Evolutionary conservation across 1,140 invertebrate species (phyloP), one percentile per base, ranked within the genome.

Genomic region (Caenorhabditis remanei): DNA sequence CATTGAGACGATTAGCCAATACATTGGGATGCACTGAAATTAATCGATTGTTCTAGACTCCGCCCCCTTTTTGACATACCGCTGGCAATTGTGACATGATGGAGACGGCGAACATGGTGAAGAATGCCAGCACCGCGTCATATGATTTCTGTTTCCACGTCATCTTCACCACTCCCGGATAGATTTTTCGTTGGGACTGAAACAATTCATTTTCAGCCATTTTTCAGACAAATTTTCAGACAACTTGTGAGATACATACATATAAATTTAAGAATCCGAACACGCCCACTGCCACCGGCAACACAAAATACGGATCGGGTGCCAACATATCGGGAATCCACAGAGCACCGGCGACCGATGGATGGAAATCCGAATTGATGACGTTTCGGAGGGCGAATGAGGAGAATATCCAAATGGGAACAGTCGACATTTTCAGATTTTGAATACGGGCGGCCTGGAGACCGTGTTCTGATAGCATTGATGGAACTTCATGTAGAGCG

Each of bases 331-430:
- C 89, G 8, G 79, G 48, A 83, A 90, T 55, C 90, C 90, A 90
- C 13, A 90, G 71, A 46, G 50, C 55, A 40, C 90, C 90, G 40
- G 85, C n/a, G 3, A 90, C 55, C n/a, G 85, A 83, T 43, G 90
- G 89, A 84, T 85, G 84, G 71, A 90, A 90, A 75, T 90, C 90
- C 58, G 82, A 71, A 50, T 50, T 84, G 61, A 90, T 86, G 67
- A 91, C 88, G 61, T 90, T 90, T 85, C 90, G 86, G 24, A 90
- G 71, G 55, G 90, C 90, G 71, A 90, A 90, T 11, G 90, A 90
- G 8, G 90, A 90, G 71, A 90, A 90, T n/a, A 90, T 90, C 90
- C 90, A 90, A 14, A 90, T 67, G 8, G 90, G 90, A 16, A 91
- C 89, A n/a, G 89, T 89, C 40, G 67, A 88, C 86, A 90, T 90